These are phyloP conservation scores for Semnornis frantzii DNA, from an alignment of 2,113 vertebrate species.

Conservation along the genomic window DNA sequence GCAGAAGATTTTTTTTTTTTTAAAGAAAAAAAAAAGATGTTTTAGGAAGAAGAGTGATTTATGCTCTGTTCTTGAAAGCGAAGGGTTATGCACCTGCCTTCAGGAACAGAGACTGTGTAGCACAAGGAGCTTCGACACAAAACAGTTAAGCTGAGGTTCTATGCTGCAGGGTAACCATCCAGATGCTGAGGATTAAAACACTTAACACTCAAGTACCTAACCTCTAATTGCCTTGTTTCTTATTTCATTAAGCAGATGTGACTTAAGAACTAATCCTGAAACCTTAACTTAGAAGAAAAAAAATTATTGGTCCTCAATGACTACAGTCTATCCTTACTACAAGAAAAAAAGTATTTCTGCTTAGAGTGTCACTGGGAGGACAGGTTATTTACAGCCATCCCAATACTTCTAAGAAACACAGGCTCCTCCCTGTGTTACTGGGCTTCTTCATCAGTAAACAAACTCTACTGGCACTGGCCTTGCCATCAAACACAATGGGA, in stretches of 20 bases:
- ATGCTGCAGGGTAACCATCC: background rate
- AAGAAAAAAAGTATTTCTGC: background rate
- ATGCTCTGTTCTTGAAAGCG: background rate
- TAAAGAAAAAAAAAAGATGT: background rate
- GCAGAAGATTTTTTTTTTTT: background rate
- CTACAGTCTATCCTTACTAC: background rate
- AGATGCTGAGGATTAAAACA: background rate
- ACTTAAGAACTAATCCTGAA: background rate
- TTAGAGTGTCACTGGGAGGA: background rate
- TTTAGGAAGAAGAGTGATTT: background rate
- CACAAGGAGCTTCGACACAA: background rate
- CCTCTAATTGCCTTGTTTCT: background rate
- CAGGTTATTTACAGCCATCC: background rate
- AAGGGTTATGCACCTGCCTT: background rate
- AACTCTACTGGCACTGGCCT: background rate
- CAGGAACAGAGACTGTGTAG: background rate
- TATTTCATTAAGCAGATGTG: background rate
- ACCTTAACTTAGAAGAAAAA: background rate
- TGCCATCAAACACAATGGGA: background rate
- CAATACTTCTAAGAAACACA: accelerated
- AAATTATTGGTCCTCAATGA: background rate
- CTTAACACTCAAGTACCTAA: background rate
- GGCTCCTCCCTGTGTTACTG: background rate
- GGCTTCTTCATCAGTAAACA: background rate
- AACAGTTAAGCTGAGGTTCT: background rate